Conservation (phyloP, 2,888 invertebrate species). For the Brenthis ino region DNA sequence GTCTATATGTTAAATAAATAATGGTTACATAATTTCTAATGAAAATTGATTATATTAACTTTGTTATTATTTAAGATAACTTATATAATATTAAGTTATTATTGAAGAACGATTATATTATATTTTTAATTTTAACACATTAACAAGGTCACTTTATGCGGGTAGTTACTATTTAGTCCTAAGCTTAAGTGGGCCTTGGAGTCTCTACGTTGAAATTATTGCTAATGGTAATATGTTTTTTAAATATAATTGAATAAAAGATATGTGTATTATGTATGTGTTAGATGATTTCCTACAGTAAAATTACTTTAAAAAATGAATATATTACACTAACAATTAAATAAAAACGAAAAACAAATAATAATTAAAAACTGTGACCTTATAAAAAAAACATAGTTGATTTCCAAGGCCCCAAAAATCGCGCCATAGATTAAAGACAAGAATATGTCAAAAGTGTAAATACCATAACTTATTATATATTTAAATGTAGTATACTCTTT, state of each 20-base stretch:
- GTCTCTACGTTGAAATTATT: not conserved
- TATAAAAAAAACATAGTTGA: conserved; percentile 2
- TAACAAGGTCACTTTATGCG: conserved; percentile 32
- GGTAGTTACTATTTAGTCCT: conserved; percentile 38
- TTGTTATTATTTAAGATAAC: no score
- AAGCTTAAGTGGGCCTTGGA: conserved; percentile 19
- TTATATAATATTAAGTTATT: no score
- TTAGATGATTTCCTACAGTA: not conserved
- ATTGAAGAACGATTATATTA: no score
- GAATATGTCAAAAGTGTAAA: not conserved
- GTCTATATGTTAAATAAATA: no score
- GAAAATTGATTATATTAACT: no score
- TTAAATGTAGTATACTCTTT: not conserved
- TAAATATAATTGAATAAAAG: not conserved
- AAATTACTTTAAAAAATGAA: conserved; percentile 3
- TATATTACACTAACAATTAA: not conserved
- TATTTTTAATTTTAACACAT: not conserved
- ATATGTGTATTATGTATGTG: no score
- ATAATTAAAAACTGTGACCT: conserved; percentile 9
- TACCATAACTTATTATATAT: not conserved
- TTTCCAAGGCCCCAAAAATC: conserved; percentile 14
- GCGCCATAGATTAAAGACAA: conserved; percentile 19
- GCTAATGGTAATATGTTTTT: not conserved
- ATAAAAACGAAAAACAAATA: not conserved
- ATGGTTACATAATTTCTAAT: no score